A percentile compares a stretch with the other conserved stretches of the same genome.
Evolutionary conservation across 2,888 invertebrate genomes (phyloP).

Genomic region (Eilema sororculum): DNA sequence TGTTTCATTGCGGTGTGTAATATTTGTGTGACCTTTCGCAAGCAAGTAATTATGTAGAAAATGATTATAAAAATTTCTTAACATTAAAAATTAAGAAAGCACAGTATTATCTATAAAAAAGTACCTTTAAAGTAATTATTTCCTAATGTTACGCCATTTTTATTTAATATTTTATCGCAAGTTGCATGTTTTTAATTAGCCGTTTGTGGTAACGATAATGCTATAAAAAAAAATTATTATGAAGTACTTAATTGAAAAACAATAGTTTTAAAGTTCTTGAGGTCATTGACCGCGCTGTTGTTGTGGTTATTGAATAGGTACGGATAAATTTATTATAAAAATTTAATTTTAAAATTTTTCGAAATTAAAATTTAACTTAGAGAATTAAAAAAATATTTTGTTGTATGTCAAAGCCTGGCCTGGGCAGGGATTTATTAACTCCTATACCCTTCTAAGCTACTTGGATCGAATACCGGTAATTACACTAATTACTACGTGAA

Average conservation of each 20-base stretch:
- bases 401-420: no score
- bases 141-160: not conserved
- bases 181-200: not conserved
- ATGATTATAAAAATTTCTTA: not conserved
- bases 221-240: not conserved
- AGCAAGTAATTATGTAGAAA: not conserved
- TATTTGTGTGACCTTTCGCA: not conserved
- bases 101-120: not conserved
- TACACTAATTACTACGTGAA: not conserved
- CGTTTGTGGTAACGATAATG: not conserved
- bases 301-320: not conserved
- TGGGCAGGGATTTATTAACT: no score
- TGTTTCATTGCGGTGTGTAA: not conserved
- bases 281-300: constrained; percentile 1
- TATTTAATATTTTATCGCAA: not conserved
- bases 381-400: no score
- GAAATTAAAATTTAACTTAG: not conserved
- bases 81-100: not conserved
- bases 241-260: not conserved
- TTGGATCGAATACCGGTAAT: not conserved
- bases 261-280: not conserved
- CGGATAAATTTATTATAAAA: no score
- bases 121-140: not conserved
- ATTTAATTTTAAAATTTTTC: no score
- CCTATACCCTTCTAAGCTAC: no score